Evolutionary conservation across 2,888 invertebrate species (phyloP).

Genomic region (Drosophila peninsularis): DNA sequence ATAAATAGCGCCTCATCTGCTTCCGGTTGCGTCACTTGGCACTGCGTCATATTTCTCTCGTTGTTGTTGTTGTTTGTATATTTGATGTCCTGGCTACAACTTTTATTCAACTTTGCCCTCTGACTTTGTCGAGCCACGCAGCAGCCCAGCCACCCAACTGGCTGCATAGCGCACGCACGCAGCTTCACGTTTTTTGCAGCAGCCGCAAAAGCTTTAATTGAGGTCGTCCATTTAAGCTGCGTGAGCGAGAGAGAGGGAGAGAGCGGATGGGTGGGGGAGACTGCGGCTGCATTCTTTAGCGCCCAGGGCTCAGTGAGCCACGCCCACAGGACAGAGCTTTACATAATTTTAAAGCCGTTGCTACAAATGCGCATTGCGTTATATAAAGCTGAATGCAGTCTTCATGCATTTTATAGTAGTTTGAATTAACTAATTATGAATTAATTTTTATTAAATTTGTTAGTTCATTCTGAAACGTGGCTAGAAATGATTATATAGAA

Average conservation of each 20-base stretch:
- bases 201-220: slow-evolving; percentile 75
- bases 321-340: slow-evolving; percentile 58
- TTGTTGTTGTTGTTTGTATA: slow-evolving; percentile 9
- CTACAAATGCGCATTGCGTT: slow-evolving; percentile 48
- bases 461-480: background rate
- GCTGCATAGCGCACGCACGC: slow-evolving; percentile 3
- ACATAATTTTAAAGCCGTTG: slow-evolving; percentile 67
- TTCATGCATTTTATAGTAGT: slow-evolving; percentile 42
- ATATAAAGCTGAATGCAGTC: slow-evolving; percentile 50
- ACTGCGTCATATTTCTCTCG: slow-evolving; percentile 69
- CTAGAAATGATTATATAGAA: background rate
- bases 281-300: slow-evolving; percentile 40
- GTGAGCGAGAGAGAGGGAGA: slow-evolving; percentile 12
- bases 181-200: slow-evolving; percentile 21
- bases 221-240: slow-evolving; percentile 83
- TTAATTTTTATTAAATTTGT: too few relatives aligned
- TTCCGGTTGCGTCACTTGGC: slow-evolving; percentile 77
- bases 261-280: background rate
- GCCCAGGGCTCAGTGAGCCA: slow-evolving; percentile 53
- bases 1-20: slow-evolving; percentile 42
- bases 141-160: slow-evolving; percentile 3
- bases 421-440: background rate
- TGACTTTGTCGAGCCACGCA: slow-evolving; percentile 64
- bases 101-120: slow-evolving; percentile 81
- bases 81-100: slow-evolving; percentile 61